Evolutionary conservation across 2,888 invertebrate species (phyloP), one percentile per base, ranked within the genome.

Genomic region (Drosophila crucigera): DNA sequence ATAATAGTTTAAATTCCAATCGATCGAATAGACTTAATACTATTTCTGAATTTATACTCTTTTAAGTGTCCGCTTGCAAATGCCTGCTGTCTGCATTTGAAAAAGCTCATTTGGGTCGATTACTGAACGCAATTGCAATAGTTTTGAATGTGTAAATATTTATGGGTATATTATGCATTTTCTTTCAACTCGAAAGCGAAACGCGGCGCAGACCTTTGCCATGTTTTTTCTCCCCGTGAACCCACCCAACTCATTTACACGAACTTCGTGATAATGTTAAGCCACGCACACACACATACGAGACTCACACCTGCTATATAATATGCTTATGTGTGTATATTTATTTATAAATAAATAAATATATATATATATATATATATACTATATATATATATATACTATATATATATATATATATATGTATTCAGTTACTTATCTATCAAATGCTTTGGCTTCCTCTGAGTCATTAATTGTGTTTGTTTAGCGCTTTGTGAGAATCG

Each of bases 181-280:
- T 19, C 33, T 43, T 54, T 61, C 41, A 56, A 58, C 52, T 63
- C n/a, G 14, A 33, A 41, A 55, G 41, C 28, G 58, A 53, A 59
- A 68, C 63, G n/a, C 50, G 41, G 37, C 56, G 52, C 60, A 67
- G 67, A 72, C 75, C 68, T 75, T 80, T 77, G 70, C 49, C 52
- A 41, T 73, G 59, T 69, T 73, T 73, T 47, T 33, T 73, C 53
- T 41, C 35, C 43, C 53, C 60, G 37, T 68, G 54, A 64, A 61
- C 43, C 43, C 28, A 54, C 16, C 47, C n/a, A 43, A n/a, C 25
- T 9, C 33, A 25, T 49, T 39, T 55, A 56, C 47, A 25, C 50
- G 43, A 67, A 53, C 47, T 49, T 67, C 53, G 67, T 65, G 76
- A 80, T 68, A 77, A 73, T 77, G 58, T 77, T 70, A 68, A 56